A percentile compares a stretch with the other conserved stretches of the same genome.
Conservation (phyloP, 1,140 invertebrate genomes). For the Daktulosphaira vitifoliae region DNA sequence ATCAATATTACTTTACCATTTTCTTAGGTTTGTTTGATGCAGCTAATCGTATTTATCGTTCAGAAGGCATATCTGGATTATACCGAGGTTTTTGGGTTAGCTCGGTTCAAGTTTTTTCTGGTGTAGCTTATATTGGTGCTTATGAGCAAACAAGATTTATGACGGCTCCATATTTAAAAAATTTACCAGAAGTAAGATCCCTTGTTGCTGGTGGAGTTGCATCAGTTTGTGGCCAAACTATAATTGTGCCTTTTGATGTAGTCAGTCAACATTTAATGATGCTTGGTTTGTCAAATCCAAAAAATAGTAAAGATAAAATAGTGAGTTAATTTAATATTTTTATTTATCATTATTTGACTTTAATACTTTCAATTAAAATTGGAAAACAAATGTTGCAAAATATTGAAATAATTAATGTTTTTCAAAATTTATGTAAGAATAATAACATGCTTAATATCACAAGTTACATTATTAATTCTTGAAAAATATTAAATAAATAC, state of each 20-base stretch:
- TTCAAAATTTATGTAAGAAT: too few relatives aligned
- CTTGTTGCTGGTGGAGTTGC: constrained; percentile 77
- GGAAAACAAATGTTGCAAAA: background rate
- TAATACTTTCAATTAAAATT: too few relatives aligned
- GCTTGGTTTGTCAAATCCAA: constrained; percentile 54
- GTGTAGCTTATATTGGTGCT: constrained; percentile 88
- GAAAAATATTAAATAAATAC: too few relatives aligned
- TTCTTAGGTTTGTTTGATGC: constrained; percentile 76
- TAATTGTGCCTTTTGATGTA: constrained; percentile 93
- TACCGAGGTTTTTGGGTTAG: constrained; percentile 95
- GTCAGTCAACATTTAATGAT: constrained; percentile 96
- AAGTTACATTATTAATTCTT: too few relatives aligned
- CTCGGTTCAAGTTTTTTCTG: constrained; percentile 73
- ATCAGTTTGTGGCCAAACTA: constrained; percentile 86
- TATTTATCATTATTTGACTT: background rate
- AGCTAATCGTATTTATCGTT: constrained; percentile 73
- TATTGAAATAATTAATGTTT: background rate
- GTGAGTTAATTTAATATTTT: constrained; percentile 18
- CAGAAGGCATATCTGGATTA: constrained; percentile 79
- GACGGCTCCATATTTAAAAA: constrained; percentile 49
- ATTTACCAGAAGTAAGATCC: constrained; percentile 55
- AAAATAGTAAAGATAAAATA: constrained; percentile 40
- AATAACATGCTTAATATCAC: too few relatives aligned
- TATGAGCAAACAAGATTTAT: constrained; percentile 87
- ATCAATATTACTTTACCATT: too few relatives aligned